A percentile compares a stretch with the other conserved stretches of the same genome.
Conservation (phyloP, 2,113 vertebrate genomes). For the Melanocharis versteri region DNA sequence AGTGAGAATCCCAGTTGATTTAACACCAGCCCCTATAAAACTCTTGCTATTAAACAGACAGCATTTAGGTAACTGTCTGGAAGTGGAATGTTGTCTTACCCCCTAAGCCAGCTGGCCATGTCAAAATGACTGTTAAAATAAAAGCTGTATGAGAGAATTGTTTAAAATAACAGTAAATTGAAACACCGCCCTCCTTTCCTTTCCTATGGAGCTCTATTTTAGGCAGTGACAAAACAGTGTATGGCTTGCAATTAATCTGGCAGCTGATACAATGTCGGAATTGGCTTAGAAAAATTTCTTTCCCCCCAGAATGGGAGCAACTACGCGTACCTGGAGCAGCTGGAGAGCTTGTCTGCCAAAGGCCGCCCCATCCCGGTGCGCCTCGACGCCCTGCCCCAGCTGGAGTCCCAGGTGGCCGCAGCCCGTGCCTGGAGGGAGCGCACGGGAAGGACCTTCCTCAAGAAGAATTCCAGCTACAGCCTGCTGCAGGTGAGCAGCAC, state of each 20-base stretch:
- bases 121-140: not conserved
- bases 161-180: not conserved
- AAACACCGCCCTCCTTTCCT: not conserved
- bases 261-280: not conserved
- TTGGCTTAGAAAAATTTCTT: not conserved
- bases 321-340: conserved; percentile 93
- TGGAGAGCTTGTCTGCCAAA: conserved; percentile 88
- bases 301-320: conserved; percentile 82
- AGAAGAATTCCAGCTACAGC: conserved; percentile 95
- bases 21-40: not conserved
- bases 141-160: not conserved
- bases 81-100: not conserved
- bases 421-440: conserved; percentile 95
- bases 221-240: not conserved
- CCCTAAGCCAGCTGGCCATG: not conserved
- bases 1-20: not conserved
- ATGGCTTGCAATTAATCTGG: not conserved
- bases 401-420: conserved; percentile 93
- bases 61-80: not conserved
- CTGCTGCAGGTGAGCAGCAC: conserved; percentile 84
- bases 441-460: conserved; percentile 94
- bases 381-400: conserved; percentile 88
- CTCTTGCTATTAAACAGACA: not conserved
- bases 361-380: conserved; percentile 93
- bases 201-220: not conserved